Base-by-base conservation (phyloP, 2,113 vertebrate species). In the Bambusicola thoracicus region DNA sequence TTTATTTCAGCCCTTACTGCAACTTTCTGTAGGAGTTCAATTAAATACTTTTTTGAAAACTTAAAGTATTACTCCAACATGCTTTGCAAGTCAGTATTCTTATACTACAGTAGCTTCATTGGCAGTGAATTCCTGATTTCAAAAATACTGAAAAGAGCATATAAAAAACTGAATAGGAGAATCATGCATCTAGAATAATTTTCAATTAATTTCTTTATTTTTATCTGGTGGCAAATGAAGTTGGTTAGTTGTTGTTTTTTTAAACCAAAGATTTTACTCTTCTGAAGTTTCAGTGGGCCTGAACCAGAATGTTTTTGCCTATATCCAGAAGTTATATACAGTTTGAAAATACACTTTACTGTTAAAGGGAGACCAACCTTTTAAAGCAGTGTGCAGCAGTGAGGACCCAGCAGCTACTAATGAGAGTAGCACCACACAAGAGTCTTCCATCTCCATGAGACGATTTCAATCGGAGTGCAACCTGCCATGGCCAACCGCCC, bases 361-460 rank as follows among this genome's bases (percentile, higher is more conserved):
- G 1, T 11, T 96, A 89, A 98, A 70, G 49, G 46, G 61, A 79
- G 12, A 29, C 78, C 2, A 96, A 98, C 99, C 99, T 99, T 96
- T 99, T 99, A 97, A 99, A 99, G 93, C 99, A 99, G 72, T 99
- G 99, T 11, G 99, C 99, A 3, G 99, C 99, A 12, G 99, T 99
- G 74, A 99, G 98, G 17, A 99, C 98, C 99, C 99, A 99, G 97
- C 99, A 99, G 96, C 98, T 99, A 94, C 98, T 98, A 88, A 99
- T 98, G 34, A 99, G 98, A 8, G 99, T 99, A 11, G 99, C 99
- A 79, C 99, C 99, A 74, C 99, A 99, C 61, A 99, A 98, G 77
- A 99, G 96, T 72, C 99, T 97, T 91, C 99, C 99, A 2, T 99
- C 98, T 27, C 98, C 98, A 1, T 98, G 98, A 48, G 98, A 97